A percentile compares a stretch with the other conserved stretches of the same genome.
These are phyloP conservation scores for Hippocampus kuda DNA, from an alignment of 2,797 vertebrate species.

Conservation along the genomic window DNA sequence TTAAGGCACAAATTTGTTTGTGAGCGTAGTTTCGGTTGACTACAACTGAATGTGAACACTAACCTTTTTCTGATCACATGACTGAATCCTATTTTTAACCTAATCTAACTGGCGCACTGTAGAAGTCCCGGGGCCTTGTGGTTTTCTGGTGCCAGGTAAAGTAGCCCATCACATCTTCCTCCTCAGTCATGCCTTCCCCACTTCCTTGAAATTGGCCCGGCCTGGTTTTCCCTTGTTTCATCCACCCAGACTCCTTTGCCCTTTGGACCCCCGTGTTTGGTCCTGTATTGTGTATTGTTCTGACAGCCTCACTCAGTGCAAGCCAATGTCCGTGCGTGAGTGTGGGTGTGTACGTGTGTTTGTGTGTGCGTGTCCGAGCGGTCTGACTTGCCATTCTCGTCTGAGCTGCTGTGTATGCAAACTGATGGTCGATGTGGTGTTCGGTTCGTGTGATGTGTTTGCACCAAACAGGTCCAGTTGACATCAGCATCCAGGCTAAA, in stretches of 20 bases:
- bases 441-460: conserved; percentile 31
- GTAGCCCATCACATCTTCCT: conserved; percentile 48
- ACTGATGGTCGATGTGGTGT: conserved; percentile 8
- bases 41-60: conserved; percentile 31
- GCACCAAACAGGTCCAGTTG: conserved; percentile 77
- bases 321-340: conserved; percentile 9
- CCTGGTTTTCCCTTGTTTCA: conserved; percentile 23
- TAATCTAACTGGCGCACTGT: conserved; percentile 68
- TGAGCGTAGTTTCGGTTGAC: conserved; percentile 13
- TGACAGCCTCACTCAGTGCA: conserved; percentile 19
- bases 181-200: conserved; percentile 25
- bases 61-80: conserved; percentile 32
- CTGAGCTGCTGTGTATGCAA: background rate
- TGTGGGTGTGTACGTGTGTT: background rate
- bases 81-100: conserved; percentile 70
- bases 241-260: conserved; percentile 26
- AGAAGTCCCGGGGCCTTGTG: conserved; percentile 90
- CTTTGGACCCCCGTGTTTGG: conserved; percentile 38
- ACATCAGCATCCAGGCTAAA: conserved; percentile 85
- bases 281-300: conserved; percentile 13
- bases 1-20: background rate
- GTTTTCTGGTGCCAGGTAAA: conserved; percentile 90
- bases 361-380: background rate
- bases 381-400: conserved; percentile 15
- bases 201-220: conserved; percentile 27